Evolutionary conservation across 2,888 invertebrate genomes (phyloP).

Genomic region (Kuschelorhynchus macadamiae): DNA sequence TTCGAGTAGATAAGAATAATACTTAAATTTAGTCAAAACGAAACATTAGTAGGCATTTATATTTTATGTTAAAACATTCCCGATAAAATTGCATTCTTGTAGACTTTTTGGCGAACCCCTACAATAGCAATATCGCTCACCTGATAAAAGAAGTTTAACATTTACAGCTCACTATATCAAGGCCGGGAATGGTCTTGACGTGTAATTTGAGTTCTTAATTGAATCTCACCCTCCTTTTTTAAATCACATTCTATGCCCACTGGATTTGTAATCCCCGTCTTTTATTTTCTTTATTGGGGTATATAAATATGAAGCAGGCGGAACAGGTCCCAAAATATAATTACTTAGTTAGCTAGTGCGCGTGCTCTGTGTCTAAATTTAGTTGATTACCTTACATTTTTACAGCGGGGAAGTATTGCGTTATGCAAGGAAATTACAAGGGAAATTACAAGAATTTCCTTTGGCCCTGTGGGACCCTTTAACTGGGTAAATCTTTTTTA

Average conservation of each 20-base stretch:
- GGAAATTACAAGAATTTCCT: too few relatives aligned
- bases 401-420: constrained; percentile 26
- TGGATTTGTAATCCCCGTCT: constrained; percentile 64
- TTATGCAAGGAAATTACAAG: constrained; percentile 18
- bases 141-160: constrained; percentile 32
- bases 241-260: constrained; percentile 57
- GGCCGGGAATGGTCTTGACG: constrained; percentile 64
- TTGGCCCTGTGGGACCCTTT: too few relatives aligned
- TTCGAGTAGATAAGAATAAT: too few relatives aligned
- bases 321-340: constrained; percentile 58
- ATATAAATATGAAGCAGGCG: constrained; percentile 65
- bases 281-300: constrained; percentile 66
- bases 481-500: too few relatives aligned
- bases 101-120: too few relatives aligned
- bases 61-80: too few relatives aligned
- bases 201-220: constrained; percentile 67
- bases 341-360: constrained; percentile 60
- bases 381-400: constrained; percentile 47
- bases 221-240: constrained; percentile 61
- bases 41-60: not conserved
- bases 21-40: too few relatives aligned
- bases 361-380: constrained; percentile 57
- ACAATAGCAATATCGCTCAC: not conserved
- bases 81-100: too few relatives aligned
- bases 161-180: constrained; percentile 60